These are phyloP conservation scores for Hippocampus kuda DNA, from an alignment of 2,797 vertebrate species.

Conservation along the genomic window DNA sequence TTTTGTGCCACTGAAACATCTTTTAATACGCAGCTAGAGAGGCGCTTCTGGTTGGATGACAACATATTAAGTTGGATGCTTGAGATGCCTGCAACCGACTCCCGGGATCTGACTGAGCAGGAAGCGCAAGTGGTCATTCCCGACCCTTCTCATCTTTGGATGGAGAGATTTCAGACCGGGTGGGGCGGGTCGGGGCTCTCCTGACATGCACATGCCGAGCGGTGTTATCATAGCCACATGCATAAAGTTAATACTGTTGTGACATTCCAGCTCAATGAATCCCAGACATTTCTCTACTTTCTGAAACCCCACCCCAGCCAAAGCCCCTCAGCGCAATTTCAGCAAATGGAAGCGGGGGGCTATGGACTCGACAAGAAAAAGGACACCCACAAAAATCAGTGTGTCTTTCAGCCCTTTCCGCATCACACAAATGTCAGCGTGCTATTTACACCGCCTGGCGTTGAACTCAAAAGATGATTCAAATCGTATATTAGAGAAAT, in stretches of 20 bases:
- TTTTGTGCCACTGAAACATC: constrained; percentile 3
- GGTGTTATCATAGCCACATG: constrained; percentile 46
- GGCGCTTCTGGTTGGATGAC: constrained; percentile 24
- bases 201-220: constrained; percentile 51
- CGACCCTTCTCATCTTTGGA: constrained; percentile 49
- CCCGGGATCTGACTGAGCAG: constrained; percentile 40
- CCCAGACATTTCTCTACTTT: constrained; percentile 35
- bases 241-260: constrained; percentile 44
- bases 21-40: constrained; percentile 21
- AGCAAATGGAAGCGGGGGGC: neutral
- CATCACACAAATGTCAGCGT: constrained; percentile 44
- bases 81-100: constrained; percentile 38
- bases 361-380: constrained; percentile 8
- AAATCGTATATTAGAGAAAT: neutral
- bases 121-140: constrained; percentile 32
- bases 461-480: constrained; percentile 6
- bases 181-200: constrained; percentile 29
- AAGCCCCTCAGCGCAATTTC: constrained; percentile 9
- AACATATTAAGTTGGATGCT: constrained; percentile 40
- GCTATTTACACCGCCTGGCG: constrained; percentile 41
- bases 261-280: constrained; percentile 55
- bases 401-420: constrained; percentile 38
- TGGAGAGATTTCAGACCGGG: constrained; percentile 31
- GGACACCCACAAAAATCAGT: constrained; percentile 13
- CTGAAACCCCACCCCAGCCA: neutral